Evolutionary conservation across 2,888 invertebrate genomes (phyloP).

Genomic region (Meloe dianella): DNA sequence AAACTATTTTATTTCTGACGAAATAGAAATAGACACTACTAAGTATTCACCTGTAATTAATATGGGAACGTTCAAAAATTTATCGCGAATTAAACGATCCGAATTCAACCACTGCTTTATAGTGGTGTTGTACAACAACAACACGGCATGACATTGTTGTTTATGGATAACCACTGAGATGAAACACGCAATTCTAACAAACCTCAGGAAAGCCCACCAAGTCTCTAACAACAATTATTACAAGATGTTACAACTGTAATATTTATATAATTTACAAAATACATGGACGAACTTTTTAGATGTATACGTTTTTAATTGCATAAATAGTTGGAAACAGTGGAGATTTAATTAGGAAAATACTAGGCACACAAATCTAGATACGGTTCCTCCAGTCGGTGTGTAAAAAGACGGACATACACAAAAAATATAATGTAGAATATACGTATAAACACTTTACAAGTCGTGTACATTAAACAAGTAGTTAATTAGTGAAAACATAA

Average conservation of each 20-base stretch:
- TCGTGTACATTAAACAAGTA: not conserved
- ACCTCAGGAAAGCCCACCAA: not conserved
- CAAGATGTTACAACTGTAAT: not conserved
- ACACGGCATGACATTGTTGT: not conserved
- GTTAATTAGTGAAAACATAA: conserved; percentile 7
- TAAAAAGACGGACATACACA: not conserved
- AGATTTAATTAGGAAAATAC: not conserved
- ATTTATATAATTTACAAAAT: not conserved
- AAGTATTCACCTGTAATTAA: not conserved
- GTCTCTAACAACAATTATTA: not conserved
- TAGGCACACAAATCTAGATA: not conserved
- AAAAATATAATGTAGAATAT: not conserved
- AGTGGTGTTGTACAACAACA: not conserved
- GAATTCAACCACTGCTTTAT: not conserved
- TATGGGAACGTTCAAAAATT: not conserved
- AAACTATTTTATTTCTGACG: not conserved
- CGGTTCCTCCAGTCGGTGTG: not conserved
- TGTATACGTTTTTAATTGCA: not conserved
- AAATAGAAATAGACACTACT: not conserved
- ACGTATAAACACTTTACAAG: not conserved
- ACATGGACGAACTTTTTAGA: not conserved
- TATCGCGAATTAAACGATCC: not conserved
- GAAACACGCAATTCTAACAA: not conserved
- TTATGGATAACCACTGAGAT: not conserved
- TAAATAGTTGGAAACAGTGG: not conserved